Evolutionary conservation across 2,113 vertebrate species (phyloP).

Genomic region (Microcebus ravelobensis): DNA sequence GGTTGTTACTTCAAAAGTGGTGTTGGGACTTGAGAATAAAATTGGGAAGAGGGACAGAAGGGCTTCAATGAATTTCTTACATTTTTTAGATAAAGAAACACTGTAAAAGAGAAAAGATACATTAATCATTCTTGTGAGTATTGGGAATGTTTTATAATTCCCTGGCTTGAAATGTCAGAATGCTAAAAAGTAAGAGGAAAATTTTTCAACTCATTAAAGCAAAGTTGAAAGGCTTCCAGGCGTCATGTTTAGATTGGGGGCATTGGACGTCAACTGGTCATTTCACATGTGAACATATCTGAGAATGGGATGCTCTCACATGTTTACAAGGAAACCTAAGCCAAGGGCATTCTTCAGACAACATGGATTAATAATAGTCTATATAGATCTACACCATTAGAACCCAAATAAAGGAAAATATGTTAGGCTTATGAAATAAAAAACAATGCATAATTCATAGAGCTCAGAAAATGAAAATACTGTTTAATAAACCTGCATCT

Average conservation of each 20-base stretch:
- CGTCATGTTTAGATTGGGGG: background rate
- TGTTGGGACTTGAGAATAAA: background rate
- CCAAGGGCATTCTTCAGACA: background rate
- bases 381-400: accelerated
- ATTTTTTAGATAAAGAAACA: background rate
- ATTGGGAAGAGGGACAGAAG: background rate
- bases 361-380: background rate
- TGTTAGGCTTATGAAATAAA: background rate
- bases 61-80: background rate
- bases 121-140: background rate
- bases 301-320: background rate
- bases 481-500: background rate
- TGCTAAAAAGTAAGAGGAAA: background rate
- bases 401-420: background rate
- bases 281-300: background rate
- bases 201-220: background rate
- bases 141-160: background rate
- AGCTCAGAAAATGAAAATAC: background rate
- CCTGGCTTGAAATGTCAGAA: background rate
- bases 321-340: background rate
- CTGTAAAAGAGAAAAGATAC: background rate
- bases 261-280: background rate
- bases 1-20: background rate
- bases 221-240: background rate
- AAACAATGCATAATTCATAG: background rate